Conservation (phyloP, 1,140 invertebrate genomes). For the Riptortus pedestris region DNA sequence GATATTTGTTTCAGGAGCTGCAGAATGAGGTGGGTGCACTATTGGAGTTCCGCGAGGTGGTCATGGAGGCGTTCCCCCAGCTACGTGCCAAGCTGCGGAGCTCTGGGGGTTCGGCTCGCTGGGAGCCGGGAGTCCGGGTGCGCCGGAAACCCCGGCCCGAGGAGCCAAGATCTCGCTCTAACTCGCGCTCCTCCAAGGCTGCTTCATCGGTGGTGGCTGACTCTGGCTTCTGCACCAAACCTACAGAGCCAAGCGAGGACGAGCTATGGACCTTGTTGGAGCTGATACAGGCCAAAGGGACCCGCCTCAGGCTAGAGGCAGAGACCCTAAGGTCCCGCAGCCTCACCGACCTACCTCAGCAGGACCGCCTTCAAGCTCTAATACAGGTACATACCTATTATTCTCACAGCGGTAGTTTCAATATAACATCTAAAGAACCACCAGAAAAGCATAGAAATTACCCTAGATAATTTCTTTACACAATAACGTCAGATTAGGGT, state of each 20-base stretch:
- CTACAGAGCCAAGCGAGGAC: constrained; percentile 51
- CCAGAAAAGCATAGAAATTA: too few relatives aligned
- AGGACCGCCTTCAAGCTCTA: background rate
- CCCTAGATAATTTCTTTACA: too few relatives aligned
- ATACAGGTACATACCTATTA: background rate
- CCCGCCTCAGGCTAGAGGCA: constrained; percentile 60
- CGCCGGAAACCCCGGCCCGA: constrained; percentile 46
- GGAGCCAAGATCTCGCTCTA: constrained; percentile 30
- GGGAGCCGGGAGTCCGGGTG: constrained; percentile 67
- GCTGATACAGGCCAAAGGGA: constrained; percentile 69
- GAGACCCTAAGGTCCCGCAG: constrained; percentile 36
- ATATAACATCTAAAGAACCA: too few relatives aligned
- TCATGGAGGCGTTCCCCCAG: constrained; percentile 83
- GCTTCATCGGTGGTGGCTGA: constrained; percentile 56
- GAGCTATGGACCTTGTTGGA: constrained; percentile 75
- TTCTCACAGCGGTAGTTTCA: too few relatives aligned
- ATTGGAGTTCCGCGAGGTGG: constrained; percentile 78
- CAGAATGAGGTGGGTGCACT: constrained; percentile 82
- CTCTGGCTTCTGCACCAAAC: constrained; percentile 64
- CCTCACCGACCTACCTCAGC: constrained; percentile 1
- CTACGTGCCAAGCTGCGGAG: constrained; percentile 65
- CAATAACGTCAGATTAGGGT: too few relatives aligned
- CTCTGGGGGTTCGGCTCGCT: constrained; percentile 33
- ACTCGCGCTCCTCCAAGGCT: constrained; percentile 21
- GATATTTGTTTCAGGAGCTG: constrained; percentile 54